Percentiles rank a stretch among this genome's conserved stretches.
These are phyloP conservation scores for Andrena marginata DNA, from an alignment of 2,888 invertebrate genomes.

Conservation along the genomic window DNA sequence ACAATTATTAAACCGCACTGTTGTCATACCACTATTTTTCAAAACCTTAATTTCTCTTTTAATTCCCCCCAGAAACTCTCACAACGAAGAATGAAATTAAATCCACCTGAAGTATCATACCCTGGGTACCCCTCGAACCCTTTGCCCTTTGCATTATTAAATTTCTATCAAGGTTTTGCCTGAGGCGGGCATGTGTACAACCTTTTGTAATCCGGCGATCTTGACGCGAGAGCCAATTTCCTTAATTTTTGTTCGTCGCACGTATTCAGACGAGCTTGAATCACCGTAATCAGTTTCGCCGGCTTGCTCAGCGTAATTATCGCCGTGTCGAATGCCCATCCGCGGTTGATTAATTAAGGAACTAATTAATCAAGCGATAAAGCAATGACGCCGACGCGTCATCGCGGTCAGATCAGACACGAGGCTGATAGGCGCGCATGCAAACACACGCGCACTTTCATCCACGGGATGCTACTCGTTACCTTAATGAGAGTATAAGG, in stretches of 20 bases:
- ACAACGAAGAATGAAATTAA: too few relatives aligned
- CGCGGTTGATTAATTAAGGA: conserved; percentile 51
- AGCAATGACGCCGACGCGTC: conserved; percentile 49
- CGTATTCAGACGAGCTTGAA: background rate
- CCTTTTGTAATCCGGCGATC: background rate
- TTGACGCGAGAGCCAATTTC: conserved; percentile 5
- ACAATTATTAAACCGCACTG: too few relatives aligned
- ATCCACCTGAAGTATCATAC: too few relatives aligned
- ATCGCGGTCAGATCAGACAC: conserved; percentile 24
- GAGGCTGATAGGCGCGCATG: conserved; percentile 30
- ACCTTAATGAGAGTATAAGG: conserved; percentile 60
- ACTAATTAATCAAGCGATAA: conserved; percentile 61
- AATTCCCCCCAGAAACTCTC: too few relatives aligned
- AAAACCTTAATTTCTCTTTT: too few relatives aligned
- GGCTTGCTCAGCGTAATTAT: conserved; percentile 34
- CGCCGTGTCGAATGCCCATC: conserved; percentile 8
- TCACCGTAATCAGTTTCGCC: conserved; percentile 20
- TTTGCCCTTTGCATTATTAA: background rate
- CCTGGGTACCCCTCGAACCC: too few relatives aligned
- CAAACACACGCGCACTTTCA: conserved; percentile 38
- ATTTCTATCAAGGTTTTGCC: background rate
- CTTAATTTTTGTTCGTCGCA: background rate
- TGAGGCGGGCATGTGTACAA: background rate
- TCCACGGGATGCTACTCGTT: conserved; percentile 50
- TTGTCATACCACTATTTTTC: too few relatives aligned